These are phyloP conservation scores for Bubo bubo DNA, from an alignment of 2,113 vertebrate species.

Conservation along the genomic window DNA sequence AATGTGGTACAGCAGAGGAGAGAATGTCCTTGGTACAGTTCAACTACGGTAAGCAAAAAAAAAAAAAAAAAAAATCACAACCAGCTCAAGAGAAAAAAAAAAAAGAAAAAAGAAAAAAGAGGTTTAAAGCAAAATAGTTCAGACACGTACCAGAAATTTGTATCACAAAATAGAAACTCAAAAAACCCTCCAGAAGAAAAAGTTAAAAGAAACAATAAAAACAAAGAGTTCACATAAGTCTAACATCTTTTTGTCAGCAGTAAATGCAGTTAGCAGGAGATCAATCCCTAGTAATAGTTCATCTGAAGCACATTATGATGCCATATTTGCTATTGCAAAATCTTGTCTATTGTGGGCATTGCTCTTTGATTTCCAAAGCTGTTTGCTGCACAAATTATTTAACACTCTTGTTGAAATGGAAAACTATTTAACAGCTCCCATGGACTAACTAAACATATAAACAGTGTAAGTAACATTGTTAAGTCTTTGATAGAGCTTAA, in stretches of 20 bases:
- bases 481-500: background rate
- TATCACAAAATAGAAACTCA: background rate
- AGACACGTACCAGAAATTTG: background rate
- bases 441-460: background rate
- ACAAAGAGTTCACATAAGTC: fast-evolving
- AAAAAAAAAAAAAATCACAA: background rate
- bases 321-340: background rate
- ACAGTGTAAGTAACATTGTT: background rate
- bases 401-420: background rate
- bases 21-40: background rate
- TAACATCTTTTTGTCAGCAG: background rate
- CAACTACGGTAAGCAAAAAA: fast-evolving
- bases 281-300: background rate
- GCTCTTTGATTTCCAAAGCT: background rate
- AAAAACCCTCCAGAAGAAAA: background rate
- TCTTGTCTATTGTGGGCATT: background rate
- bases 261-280: background rate
- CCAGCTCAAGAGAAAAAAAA: background rate
- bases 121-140: background rate
- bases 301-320: background rate
- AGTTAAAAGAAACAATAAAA: background rate
- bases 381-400: background rate
- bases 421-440: background rate
- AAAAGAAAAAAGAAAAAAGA: background rate
- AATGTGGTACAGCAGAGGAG: background rate